Evolutionary conservation across 37 sponge, comb jelly and placozoan genomes (phyloP), one percentile per base, ranked within the genome.

Genomic region (Diacarnus erythraeanus): DNA sequence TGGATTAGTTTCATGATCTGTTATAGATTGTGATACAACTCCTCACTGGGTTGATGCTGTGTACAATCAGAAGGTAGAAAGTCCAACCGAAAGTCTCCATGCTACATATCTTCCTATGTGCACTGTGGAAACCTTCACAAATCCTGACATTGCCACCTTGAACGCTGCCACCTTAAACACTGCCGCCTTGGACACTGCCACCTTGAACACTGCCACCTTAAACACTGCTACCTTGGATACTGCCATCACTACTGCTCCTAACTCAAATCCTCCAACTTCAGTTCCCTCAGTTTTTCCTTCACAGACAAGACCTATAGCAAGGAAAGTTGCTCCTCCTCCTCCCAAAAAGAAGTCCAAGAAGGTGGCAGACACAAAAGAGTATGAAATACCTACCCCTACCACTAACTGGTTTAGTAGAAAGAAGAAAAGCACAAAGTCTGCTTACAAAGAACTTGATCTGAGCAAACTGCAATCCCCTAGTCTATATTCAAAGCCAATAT

Each of bases 291-390:
- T 60, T 17, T 47, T 47, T 47, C 51, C 12, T 47, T 25, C 61
- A 30, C 12, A 18, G 34, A 25, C 10, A 31, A 65, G 33, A 5
- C 2, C 31, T 65, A 31, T 10, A 31, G 35, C 66, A 8, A 18
- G 31, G 2, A 25, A 35, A 30, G 66, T 65, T 18, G 66, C 66
- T 31, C 66, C 66, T 65, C 34, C 66, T 65, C 66, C 66, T 65
- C 66, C 66, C 2, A 65, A 65, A 35, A 65, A 30, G 17, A 65
- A 65, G 60, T 27, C n/a, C n/a, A n/a, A n/a, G n/a, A n/a, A n/a
- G n/a, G n/a, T n/a, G n/a, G n/a, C n/a, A 47, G 51, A 47, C 51
- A 6, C 2, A 31, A 31, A 31, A 2, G 33, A 31, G 66, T 34
- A 31, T 5, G 31, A 2, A 65, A 30, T 17, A 15, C 31, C 66